Conservation (phyloP, 2,797 vertebrate species). For the Myripristis jacobus region DNA sequence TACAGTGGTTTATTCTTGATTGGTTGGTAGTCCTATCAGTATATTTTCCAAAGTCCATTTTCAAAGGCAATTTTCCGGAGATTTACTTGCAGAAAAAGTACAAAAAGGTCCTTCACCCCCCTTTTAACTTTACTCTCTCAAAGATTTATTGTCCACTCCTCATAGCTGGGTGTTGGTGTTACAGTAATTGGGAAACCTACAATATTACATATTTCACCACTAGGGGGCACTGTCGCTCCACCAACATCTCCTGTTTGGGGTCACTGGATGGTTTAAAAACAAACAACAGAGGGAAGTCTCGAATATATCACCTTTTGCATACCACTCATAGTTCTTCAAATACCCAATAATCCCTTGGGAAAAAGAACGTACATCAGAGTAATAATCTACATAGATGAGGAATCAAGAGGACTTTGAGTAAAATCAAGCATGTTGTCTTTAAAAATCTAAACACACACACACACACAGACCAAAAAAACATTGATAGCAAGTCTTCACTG, state of each 20-base stretch:
- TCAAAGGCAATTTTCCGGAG: neutral
- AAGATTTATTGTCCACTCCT: neutral
- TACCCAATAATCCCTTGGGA: neutral
- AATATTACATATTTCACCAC: slow-evolving; percentile 29
- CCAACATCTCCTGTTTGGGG: neutral
- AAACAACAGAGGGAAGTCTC: slow-evolving; percentile 15
- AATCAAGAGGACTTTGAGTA: neutral
- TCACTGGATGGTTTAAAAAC: neutral
- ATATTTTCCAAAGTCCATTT: neutral
- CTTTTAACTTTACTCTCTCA: neutral
- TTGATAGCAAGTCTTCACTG: neutral
- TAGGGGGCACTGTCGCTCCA: slow-evolving; percentile 56
- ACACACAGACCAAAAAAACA: neutral
- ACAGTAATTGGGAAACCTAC: slow-evolving; percentile 14
- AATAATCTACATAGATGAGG: neutral
- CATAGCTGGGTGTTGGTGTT: neutral
- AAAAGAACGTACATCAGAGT: neutral
- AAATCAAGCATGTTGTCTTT: neutral
- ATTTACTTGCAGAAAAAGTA: neutral
- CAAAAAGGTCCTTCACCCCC: neutral
- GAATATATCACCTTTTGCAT: slow-evolving; percentile 21
- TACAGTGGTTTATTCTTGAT: too few relatives aligned
- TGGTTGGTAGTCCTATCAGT: too few relatives aligned
- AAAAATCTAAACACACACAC: neutral
- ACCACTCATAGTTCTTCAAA: slow-evolving; percentile 15